A percentile compares a stretch with the other conserved stretches of the same genome.
These are phyloP conservation scores for Andrena haemorrhoa DNA, from an alignment of 2,888 invertebrate species.

Conservation along the genomic window DNA sequence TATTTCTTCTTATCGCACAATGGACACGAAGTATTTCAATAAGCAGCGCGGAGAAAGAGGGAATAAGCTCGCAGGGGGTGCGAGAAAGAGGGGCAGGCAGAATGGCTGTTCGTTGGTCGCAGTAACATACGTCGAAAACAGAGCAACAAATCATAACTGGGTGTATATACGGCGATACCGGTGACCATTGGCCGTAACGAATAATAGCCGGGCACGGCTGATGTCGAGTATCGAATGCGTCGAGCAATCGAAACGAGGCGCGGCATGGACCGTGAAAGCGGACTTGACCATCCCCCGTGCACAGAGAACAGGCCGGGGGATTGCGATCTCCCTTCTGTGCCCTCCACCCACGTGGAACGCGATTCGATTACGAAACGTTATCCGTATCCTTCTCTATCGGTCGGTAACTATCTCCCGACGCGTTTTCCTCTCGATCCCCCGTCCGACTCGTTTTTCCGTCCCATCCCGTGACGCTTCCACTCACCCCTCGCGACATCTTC, in stretches of 20 bases:
- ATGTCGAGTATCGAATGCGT: constrained; percentile 79
- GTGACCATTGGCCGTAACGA: constrained; percentile 80
- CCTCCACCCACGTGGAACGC: constrained; percentile 68
- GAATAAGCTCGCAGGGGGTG: background rate
- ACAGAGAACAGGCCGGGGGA: constrained; percentile 70
- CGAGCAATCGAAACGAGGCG: constrained; percentile 80
- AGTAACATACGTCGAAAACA: constrained; percentile 78
- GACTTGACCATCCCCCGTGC: constrained; percentile 65
- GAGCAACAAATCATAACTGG: constrained; percentile 80
- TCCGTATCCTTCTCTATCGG: constrained; percentile 64
- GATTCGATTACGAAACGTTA: constrained; percentile 82
- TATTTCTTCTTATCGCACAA: background rate
- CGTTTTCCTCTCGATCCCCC: constrained; percentile 10
- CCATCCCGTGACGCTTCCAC: constrained; percentile 1
- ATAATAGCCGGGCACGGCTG: constrained; percentile 80
- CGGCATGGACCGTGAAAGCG: constrained; percentile 79
- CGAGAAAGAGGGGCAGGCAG: constrained; percentile 10
- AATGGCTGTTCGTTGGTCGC: constrained; percentile 49
- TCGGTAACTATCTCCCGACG: constrained; percentile 42
- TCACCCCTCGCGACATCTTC: constrained; percentile 3
- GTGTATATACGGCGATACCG: constrained; percentile 51
- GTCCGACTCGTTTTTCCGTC: constrained; percentile 32
- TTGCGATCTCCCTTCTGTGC: constrained; percentile 67
- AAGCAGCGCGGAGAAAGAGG: constrained; percentile 27
- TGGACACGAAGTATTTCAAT: constrained; percentile 19